Evolutionary conservation across 2,888 invertebrate genomes (phyloP).

Genomic region (Anoplius nigerrimus): DNA sequence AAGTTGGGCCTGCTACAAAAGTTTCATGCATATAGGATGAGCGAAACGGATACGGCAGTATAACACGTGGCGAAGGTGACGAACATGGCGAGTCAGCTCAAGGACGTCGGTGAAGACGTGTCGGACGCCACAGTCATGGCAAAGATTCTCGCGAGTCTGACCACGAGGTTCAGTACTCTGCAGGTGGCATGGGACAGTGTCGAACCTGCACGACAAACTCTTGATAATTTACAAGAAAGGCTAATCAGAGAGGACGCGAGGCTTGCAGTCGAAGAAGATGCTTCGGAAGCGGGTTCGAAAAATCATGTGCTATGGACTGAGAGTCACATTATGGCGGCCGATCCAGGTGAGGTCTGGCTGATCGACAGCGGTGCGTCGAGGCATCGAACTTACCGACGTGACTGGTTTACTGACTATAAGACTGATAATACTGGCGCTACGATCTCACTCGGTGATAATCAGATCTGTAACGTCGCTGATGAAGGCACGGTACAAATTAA

Average conservation of each 20-base stretch:
- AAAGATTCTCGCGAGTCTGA: slow-evolving; percentile 46
- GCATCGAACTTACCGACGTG: slow-evolving; percentile 47
- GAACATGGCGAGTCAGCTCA: slow-evolving; percentile 37
- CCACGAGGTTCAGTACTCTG: slow-evolving; percentile 40
- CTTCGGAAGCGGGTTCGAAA: background rate
- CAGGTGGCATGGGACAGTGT: slow-evolving; percentile 46
- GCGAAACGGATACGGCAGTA: slow-evolving; percentile 31
- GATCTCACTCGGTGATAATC: slow-evolving; percentile 37
- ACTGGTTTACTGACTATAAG: slow-evolving; percentile 41
- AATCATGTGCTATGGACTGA: background rate
- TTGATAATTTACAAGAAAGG: slow-evolving; percentile 36
- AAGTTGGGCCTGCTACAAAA: slow-evolving; percentile 34
- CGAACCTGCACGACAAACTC: slow-evolving; percentile 38
- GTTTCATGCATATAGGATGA: slow-evolving; percentile 41
- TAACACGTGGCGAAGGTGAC: slow-evolving; percentile 40
- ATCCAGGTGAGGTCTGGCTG: slow-evolving; percentile 44
- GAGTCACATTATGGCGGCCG: slow-evolving; percentile 18
- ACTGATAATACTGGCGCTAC: background rate
- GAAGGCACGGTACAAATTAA: slow-evolving; percentile 37
- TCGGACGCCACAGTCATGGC: slow-evolving; percentile 42
- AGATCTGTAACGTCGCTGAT: slow-evolving; percentile 28
- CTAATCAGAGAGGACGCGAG: slow-evolving; percentile 42
- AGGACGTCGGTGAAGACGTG: slow-evolving; percentile 40
- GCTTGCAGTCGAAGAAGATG: slow-evolving; percentile 22
- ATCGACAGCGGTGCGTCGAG: slow-evolving; percentile 49